Base-by-base conservation (phyloP, 2,888 invertebrate species). In the Blastobasis adustella region DNA sequence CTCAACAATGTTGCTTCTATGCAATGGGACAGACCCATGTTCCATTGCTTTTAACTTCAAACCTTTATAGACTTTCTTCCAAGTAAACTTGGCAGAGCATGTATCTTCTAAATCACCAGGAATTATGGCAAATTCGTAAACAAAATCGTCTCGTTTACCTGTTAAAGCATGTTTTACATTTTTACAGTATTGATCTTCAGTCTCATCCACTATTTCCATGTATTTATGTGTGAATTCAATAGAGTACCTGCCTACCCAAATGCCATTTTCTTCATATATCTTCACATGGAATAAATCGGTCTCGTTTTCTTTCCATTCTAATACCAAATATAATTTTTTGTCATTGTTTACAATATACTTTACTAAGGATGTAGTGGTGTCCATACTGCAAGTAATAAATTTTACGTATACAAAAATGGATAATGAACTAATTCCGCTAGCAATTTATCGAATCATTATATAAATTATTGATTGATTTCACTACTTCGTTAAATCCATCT, bases 161-260 rank as follows among this genome's bases (percentile, higher is more conserved):
- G 56, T 57, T 1, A 85, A 55, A 4, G 64, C 68, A 40, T 57
- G 58, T 48, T 61, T 68, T 1, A 77, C 64, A 55, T 74, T 73
- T 5, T 49, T 54, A 37, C 53, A 58, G 59, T 84, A 88, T 8
- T 70, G 62, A 7, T 69, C 63, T 55, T 65, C 62, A 10, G 54
- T 62, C 56, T 81, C 79, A 8, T 69, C 65, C 9, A 69, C 59
- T 2, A 61, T 56, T 36, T 70, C 59, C 48, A 65, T 61, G 49
- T 68, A 73, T 48, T 63, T 55, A 52, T 67, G 59, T 0, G 77
- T 74, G 7, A 60, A 66, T 49, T 75, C 72, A 5, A 63, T 61
- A 3, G 78, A 66, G 59, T 69, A 82, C 38, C 54, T 60, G 0
- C 87, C 87, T 0, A 73, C 66, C 84, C 84, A 83, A 54, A 64